Evolutionary conservation across 2,113 vertebrate genomes (phyloP).

Genomic region (Scortum barcoo): DNA sequence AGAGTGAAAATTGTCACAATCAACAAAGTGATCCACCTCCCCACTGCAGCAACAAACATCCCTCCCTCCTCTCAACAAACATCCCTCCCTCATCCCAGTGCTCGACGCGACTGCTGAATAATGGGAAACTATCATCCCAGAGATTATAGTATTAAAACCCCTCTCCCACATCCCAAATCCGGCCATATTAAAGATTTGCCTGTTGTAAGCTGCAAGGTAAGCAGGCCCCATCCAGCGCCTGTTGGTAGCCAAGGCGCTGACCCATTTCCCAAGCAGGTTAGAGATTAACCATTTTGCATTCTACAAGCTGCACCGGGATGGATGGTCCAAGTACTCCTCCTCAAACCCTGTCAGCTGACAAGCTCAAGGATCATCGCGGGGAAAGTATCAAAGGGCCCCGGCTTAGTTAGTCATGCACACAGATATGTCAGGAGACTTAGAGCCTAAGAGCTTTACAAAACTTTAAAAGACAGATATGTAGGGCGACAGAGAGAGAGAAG

Average conservation of each 20-base stretch:
- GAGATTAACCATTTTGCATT: constrained; percentile 69
- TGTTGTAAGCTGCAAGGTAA: constrained; percentile 76
- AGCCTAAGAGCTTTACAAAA: constrained; percentile 58
- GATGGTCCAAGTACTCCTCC: constrained; percentile 28
- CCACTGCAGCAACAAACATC: constrained; percentile 42
- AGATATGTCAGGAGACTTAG: constrained; percentile 60
- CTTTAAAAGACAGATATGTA: constrained; percentile 42
- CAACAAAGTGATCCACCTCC: constrained; percentile 8
- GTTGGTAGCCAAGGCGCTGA: constrained; percentile 69
- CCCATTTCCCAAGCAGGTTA: constrained; percentile 84
- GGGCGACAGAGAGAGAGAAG: constrained; percentile 21
- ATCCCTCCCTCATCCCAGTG: constrained; percentile 46
- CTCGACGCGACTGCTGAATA: constrained; percentile 59
- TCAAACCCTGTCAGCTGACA: constrained; percentile 56
- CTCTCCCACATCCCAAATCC: constrained; percentile 77
- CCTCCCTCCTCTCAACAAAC: constrained; percentile 29
- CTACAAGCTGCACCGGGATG: constrained; percentile 15
- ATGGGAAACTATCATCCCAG: constrained; percentile 70
- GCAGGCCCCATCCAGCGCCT: constrained; percentile 48
- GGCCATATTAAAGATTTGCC: constrained; percentile 76
- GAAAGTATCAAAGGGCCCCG: constrained; percentile 50
- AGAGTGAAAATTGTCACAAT: constrained; percentile 20
- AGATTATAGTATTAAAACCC: constrained; percentile 82
- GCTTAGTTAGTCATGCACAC: constrained; percentile 57
- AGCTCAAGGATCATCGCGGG: constrained; percentile 59